Evolutionary conservation across 2,797 vertebrate species (phyloP), one percentile per base, ranked within the genome.

Genomic region (Scyliorhinus canicula): DNA sequence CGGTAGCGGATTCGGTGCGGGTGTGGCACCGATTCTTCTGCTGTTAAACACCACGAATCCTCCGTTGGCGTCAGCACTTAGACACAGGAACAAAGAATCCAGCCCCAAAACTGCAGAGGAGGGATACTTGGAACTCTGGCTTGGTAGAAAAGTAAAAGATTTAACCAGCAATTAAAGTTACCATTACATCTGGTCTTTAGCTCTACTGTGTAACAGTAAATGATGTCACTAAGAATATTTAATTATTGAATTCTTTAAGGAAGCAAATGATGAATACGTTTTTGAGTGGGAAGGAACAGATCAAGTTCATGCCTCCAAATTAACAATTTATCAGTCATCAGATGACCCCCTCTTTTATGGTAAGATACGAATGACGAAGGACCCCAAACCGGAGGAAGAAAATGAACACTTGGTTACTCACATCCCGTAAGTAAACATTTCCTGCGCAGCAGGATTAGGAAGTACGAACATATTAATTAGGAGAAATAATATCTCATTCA

Each of bases 341-440:
- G 99, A 99, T 65, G 98, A 99, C 96, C 99, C 99, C 0, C 97
- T 99, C 95, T 99, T 99, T 95, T 99, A 99, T 95, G 99, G 99
- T 95, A 99, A 98, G 97, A 99, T 99, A 96, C 99, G 99, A 96
- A 98, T 98, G 93, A 97, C 98, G 96, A 99, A 98, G 97, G 98
- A 98, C 96, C 96, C 97, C 96, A 98, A 97, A 95, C 95, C 96
- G 95, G 98, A 98, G 90, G 98, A 99, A 94, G 98, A 97, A 95
- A 96, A 96, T 95, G 98, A 99, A 95, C 97, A 96, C 95, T 98
- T 98, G 4, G 96, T 98, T 96, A 98, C 98, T 96, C 98, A 98
- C 95, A 98, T 99, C 52, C 98, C 98, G 99, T 99, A 97, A 98
- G 99, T 97, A 95, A 5, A 74, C 52, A 5, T 82, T 82, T 47